Base-by-base conservation (phyloP, 1,140 invertebrate species). In the Drosophila equinoxialis region DNA sequence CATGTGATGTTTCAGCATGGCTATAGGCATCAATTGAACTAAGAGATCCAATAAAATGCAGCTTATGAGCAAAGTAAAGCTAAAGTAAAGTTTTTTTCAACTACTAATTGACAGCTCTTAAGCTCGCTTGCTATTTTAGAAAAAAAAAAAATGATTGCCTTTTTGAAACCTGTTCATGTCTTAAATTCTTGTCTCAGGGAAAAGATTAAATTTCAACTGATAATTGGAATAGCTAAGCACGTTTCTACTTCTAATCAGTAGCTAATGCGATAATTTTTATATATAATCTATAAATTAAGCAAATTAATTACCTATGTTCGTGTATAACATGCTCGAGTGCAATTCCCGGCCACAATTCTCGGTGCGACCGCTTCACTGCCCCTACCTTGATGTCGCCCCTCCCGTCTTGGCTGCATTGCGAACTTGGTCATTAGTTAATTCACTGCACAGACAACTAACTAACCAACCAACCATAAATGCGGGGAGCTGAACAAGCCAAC, bases 351-450 rank as follows among this genome's bases (percentile, higher is more conserved):
- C 54, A 70, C 57, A 14, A 42, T 42, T 58, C 59, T 63, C 74
- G 51, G 60, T 41, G 48, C 6, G 26, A 4, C 13, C 17, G 57
- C 55, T 45, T 55, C 23, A 33, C 37, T 51, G 65, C n/a, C 11
- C 37, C 37, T 13, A 23, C 20, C 2, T 23, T 23, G 3, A 11
- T 13, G 37, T 39, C 11, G 11, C 2, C 11, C 37, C 37, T 13
- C 3, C 45, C 23, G 17, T 51, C 45, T 11, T 37, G 45, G 45
- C 20, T 20, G 10, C 45, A 51, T 68, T 58, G 65, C 60, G 39
- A 70, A 71, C 65, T 89, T 83, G 77, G 83, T 74, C 83, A 86
- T 86, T 89, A 87, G 84, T 83, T 87, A 87, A 89, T 89, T 87
- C 80, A 86, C 61, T 87, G 70, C 59, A 70, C 79, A 65, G 79